Evolutionary conservation across 2,888 invertebrate genomes (phyloP).

Genomic region (Erannis defoliaria): DNA sequence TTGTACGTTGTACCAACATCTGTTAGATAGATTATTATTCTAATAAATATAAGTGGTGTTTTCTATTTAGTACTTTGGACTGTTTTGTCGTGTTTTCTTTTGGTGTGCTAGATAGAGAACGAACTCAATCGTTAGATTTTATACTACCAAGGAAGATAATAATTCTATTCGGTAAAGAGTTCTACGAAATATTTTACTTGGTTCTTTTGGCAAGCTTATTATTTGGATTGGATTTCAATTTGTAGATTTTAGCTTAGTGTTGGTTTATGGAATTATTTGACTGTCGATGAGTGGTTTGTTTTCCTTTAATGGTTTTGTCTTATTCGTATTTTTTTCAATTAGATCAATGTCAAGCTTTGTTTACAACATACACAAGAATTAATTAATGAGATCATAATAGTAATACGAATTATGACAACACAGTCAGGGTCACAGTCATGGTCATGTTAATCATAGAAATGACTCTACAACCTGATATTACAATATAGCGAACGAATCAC

Average conservation of each 20-base stretch:
- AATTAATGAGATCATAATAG: conserved; percentile 25
- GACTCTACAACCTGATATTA: conserved; percentile 13
- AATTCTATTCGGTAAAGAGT: no score
- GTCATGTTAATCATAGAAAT: conserved; percentile 16
- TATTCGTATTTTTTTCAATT: background rate
- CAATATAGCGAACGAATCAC: conserved; percentile 15
- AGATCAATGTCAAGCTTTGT: background rate
- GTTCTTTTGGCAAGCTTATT: no score
- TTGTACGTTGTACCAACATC: conserved; percentile 12
- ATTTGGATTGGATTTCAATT: no score
- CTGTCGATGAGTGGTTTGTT: no score
- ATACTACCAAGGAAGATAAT: no score
- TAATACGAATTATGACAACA: conserved; percentile 8
- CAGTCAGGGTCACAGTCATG: conserved; percentile 6
- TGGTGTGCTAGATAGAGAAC: background rate
- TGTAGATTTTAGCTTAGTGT: no score
- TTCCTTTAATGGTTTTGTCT: background rate
- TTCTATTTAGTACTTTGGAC: background rate
- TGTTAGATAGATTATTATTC: conserved; percentile 16
- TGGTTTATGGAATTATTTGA: no score
- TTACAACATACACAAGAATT: background rate
- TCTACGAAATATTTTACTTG: no score
- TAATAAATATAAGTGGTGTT: background rate
- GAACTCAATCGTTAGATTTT: background rate
- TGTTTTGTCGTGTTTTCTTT: background rate